These are phyloP conservation scores for Tachyglossus aculeatus DNA, from an alignment of 2,797 vertebrate genomes.

Conservation along the genomic window DNA sequence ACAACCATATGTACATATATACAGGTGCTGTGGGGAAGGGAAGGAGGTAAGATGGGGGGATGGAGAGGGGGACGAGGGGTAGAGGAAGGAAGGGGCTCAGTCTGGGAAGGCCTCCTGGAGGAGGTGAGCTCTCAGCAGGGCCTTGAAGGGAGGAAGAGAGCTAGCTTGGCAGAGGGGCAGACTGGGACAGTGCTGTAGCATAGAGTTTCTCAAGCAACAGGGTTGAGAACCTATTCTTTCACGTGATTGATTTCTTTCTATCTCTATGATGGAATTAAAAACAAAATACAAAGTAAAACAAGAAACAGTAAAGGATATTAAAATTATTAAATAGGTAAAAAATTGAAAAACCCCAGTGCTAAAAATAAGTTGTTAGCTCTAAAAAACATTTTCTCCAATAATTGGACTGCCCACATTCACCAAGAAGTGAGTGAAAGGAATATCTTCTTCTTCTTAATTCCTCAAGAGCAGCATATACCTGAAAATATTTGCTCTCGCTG, in stretches of 20 bases:
- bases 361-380: background rate
- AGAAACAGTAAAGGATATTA: background rate
- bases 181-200: background rate
- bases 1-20: too few species aligned
- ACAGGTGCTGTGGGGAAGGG: too few species aligned
- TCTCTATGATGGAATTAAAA: background rate
- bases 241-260: constrained; percentile 10
- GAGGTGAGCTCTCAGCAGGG: too few species aligned
- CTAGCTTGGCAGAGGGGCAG: too few species aligned
- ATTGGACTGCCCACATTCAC: constrained; percentile 1
- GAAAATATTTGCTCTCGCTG: constrained; percentile 7
- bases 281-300: background rate
- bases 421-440: background rate
- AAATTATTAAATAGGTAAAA: background rate
- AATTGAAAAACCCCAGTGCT: background rate
- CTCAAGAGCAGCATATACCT: background rate
- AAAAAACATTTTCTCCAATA: background rate
- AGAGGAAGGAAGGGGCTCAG: too few species aligned
- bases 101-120: too few species aligned
- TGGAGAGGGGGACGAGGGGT: too few species aligned
- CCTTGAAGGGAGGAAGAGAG: too few species aligned
- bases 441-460: background rate
- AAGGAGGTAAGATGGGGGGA: too few species aligned
- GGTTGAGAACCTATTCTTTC: background rate
- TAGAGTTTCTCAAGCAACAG: constrained; percentile 20